A percentile compares a stretch with the other conserved stretches of the same genome.
These are phyloP conservation scores for Lethenteron reissneri DNA, from an alignment of 2,113 vertebrate species.

Conservation along the genomic window DNA sequence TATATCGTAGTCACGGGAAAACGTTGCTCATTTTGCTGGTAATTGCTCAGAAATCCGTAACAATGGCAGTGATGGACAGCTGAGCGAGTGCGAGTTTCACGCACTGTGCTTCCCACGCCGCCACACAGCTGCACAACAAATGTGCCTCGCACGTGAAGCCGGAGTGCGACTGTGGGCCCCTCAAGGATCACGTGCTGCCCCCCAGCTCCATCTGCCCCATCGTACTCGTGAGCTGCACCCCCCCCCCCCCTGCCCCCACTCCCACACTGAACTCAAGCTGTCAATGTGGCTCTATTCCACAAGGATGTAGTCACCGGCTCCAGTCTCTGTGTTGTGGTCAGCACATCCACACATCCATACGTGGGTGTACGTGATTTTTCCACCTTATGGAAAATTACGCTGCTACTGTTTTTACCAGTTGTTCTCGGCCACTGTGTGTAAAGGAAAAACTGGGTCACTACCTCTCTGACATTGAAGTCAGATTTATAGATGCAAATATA, in stretches of 20 bases:
- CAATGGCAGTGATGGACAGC: too few relatives aligned
- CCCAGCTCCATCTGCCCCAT: constrained; percentile 52
- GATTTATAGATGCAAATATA: too few relatives aligned
- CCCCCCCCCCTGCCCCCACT: not conserved
- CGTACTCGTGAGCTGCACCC: constrained; percentile 33
- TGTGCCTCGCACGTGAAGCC: constrained; percentile 26
- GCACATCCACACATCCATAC: not conserved
- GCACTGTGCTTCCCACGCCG: not conserved
- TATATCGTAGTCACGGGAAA: too few relatives aligned
- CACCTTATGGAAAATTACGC: not conserved
- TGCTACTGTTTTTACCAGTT: too few relatives aligned
- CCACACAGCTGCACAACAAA: constrained; percentile 43
- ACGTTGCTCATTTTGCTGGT: too few relatives aligned
- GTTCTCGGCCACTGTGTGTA: too few relatives aligned
- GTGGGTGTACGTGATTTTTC: not conserved
- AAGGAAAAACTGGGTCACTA: too few relatives aligned
- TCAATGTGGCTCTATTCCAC: not conserved
- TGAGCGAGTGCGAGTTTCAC: too few relatives aligned
- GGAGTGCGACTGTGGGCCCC: constrained; percentile 41
- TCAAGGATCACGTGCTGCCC: constrained; percentile 57
- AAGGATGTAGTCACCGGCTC: not conserved
- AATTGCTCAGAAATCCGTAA: too few relatives aligned
- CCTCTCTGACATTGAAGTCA: too few relatives aligned
- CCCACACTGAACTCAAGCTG: not conserved
- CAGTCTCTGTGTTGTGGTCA: not conserved